Evolutionary conservation across 2,113 vertebrate species (phyloP), one percentile per base, ranked within the genome.

Genomic region (Chaetops frenatus): DNA sequence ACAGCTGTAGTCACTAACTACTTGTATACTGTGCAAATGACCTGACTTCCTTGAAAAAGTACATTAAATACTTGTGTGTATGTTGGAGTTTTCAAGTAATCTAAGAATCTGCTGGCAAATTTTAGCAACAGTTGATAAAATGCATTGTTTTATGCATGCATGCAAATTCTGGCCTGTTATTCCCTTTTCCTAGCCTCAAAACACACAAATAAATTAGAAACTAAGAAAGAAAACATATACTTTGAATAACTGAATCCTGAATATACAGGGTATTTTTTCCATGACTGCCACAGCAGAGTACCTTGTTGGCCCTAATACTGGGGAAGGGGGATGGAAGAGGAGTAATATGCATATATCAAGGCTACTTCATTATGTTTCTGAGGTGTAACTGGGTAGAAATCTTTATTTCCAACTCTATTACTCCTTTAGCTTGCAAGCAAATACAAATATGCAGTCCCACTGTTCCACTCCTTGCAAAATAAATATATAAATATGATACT

Each of bases 401-500:
- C 72, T 74, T 66, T n/a, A 29, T 91, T 96, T 92, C 62, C 61
- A 81, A 38, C 1, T 14, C 38, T 11, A 27, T 24, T 44, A 31
- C 29, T 78, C 38, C 51, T 86, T 78, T 33, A 91, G 72, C 21
- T 50, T 67, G 90, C 7, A 2, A 83, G 71, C 70, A 95, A 90
- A 91, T 28, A 94, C 36, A 88, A 82, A 86, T 16, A 77, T 15
- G n/a, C 73, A 91, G 71, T 44, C 51, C 40, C 0, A 1, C 31
- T n/a, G 8, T 45, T 54, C 86, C 86, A 74, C 25, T 86, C 36
- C 66, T 56, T 36, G 67, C 73, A 90, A 93, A 96, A 94, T 70
- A 96, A 97, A 96, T 93, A 91, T 60, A 96, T 95, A 93, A 89
- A 92, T 91, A 92, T 28, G 31, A 87, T 85, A 79, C 62, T 94